phyloP scores from a whole-genome alignment of 2,113 vertebrate genomes.

The Antechinus flavipes region DNA sequence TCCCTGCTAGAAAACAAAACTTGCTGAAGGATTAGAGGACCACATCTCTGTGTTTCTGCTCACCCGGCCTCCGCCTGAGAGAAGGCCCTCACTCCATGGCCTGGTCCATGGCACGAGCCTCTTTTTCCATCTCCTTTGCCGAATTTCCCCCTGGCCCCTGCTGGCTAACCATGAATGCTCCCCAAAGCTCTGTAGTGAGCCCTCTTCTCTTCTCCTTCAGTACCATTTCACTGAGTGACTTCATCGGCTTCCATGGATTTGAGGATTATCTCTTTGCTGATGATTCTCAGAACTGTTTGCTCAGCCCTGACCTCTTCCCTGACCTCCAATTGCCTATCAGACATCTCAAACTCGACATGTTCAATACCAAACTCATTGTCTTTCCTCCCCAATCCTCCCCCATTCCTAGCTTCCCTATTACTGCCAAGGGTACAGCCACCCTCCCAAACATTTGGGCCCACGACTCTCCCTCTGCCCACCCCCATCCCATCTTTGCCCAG shows the following conservation, averaged over 20 bases:
- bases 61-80: neutral
- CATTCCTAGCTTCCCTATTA: neutral
- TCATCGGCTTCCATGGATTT: neutral
- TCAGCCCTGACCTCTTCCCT: neutral
- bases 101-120: neutral
- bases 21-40: neutral
- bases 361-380: neutral
- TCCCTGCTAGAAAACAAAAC: neutral
- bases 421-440: neutral
- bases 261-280: neutral
- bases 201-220: neutral
- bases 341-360: neutral
- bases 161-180: neutral
- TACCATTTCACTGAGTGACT: neutral
- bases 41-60: neutral
- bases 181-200: neutral
- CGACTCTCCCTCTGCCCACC: neutral
- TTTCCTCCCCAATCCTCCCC: neutral
- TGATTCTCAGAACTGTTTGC: neutral
- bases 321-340: neutral
- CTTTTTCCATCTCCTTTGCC: neutral
- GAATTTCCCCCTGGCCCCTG: neutral
- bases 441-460: neutral
- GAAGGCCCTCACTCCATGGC: neutral
- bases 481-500: neutral